These are phyloP conservation scores for Anthrax anthrax DNA, from an alignment of 2,888 invertebrate species.

Conservation along the genomic window DNA sequence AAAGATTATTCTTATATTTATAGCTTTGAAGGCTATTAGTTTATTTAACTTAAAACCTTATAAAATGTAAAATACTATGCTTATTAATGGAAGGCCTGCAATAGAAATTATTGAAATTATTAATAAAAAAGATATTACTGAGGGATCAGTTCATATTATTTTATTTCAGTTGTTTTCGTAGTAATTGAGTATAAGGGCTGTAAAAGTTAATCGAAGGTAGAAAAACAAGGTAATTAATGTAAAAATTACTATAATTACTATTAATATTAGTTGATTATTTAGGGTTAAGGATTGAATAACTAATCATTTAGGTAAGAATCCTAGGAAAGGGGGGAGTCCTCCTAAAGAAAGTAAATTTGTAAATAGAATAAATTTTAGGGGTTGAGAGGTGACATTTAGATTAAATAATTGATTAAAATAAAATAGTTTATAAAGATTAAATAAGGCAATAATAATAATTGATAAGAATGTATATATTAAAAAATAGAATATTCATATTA, in stretches of 20 bases:
- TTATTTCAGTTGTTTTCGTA: constrained; percentile 36
- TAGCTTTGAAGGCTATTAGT: constrained; percentile 51
- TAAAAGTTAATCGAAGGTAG: constrained; percentile 40
- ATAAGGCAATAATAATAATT: constrained; percentile 34
- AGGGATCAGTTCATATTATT: neutral
- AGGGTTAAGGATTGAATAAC: constrained; percentile 39
- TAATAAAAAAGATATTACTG: constrained; percentile 21
- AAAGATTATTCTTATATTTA: constrained; percentile 37
- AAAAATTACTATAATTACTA: constrained; percentile 37
- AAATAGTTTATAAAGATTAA: constrained; percentile 37
- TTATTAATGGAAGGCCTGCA: constrained; percentile 22
- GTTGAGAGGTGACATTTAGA: constrained; percentile 24
- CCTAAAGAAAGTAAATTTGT: constrained; percentile 43
- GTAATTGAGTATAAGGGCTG: constrained; percentile 37
- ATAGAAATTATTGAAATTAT: constrained; percentile 20
- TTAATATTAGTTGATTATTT: constrained; percentile 33
- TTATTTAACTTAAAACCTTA: constrained; percentile 46
- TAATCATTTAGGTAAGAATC: constrained; percentile 48
- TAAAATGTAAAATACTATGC: constrained; percentile 16
- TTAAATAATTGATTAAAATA: constrained; percentile 40
- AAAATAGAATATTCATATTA: constrained; percentile 37
- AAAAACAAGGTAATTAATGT: constrained; percentile 42
- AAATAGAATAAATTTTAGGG: constrained; percentile 38
- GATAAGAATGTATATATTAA: constrained; percentile 36
- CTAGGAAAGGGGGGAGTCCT: constrained; percentile 44